Base-by-base conservation (phyloP, 2,113 vertebrate genomes). In the Dendropsophus ebraccatus region DNA sequence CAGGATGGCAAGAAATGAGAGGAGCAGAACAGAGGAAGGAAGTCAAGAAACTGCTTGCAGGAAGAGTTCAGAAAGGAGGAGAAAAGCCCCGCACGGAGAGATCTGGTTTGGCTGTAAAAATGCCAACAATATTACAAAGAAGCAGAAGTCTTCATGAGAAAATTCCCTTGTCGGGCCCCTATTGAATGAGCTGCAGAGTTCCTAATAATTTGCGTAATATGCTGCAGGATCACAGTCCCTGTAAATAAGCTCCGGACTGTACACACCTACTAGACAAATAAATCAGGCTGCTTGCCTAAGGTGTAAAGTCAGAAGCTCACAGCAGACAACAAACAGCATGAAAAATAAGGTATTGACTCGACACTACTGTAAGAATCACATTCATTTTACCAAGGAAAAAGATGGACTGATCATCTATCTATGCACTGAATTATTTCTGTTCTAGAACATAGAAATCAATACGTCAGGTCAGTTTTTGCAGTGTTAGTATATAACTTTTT, bases 241-340 rank as follows among this genome's bases (percentile, higher is more conserved):
- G 82, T 23, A 76, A 76, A 76, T 76, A 76, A 12, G 4, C 54
- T 62, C 70, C 47, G 70, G 12, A 25, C 21, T 3, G 60, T 7
- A 67, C 83, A 78, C 83, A 78, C 83, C 83, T 67, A 17, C 30
- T 78, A 78, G 83, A 69, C 73, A 85, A 85, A 85, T 85, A 85
- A 78, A 85, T 85, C 83, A 52, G 73, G 67, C 82, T 74, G 52
- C 49, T 58, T n/a, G 54, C 50, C 74, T 41, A 45, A 69, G 83
- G 83, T 78, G 58, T 67, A 78, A 85, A 78, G 73, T 50, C 73
- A 85, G 47, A 69, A 56, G 50, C 30, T 84, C 47, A 52, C 25
- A 19, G 52, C 21, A 47, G 35, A 84, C 74, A 74, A 47, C 65
- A 74, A 84, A 84, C 69, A 83, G 65, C 32, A 56, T 17, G 8